These are phyloP conservation scores for Phocides pigmalion DNA, from an alignment of 1,140 invertebrate genomes.

Conservation along the genomic window DNA sequence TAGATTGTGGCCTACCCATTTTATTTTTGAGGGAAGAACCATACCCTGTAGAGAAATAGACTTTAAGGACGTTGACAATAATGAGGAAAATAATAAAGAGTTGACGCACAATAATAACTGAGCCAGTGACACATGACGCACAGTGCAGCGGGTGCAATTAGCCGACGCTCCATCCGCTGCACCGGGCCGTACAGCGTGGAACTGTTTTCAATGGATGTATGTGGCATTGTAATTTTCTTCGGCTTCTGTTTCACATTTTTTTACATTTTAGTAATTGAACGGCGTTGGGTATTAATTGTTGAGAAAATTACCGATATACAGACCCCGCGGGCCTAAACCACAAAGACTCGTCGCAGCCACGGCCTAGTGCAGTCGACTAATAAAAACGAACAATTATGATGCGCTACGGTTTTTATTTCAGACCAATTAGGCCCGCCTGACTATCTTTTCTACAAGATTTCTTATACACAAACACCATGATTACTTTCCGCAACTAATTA, in stretches of 20 bases:
- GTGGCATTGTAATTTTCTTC: slow-evolving; percentile 56
- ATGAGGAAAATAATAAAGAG: slow-evolving; percentile 23
- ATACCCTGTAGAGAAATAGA: no score
- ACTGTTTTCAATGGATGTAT: slow-evolving; percentile 53
- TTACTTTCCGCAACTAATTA: slow-evolving; percentile 42
- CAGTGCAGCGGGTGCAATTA: slow-evolving; percentile 51
- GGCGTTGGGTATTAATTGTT: slow-evolving; percentile 67
- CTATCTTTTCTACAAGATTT: slow-evolving; percentile 54
- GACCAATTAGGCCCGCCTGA: slow-evolving; percentile 52
- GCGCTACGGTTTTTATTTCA: slow-evolving; percentile 53
- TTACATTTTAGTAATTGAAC: slow-evolving; percentile 68
- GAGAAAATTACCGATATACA: slow-evolving; percentile 66
- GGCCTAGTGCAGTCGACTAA: slow-evolving; percentile 47
- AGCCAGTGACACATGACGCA: slow-evolving; percentile 55
- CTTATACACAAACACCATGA: slow-evolving; percentile 46
- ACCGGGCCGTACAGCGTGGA: slow-evolving; percentile 42
- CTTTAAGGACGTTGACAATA: no score
- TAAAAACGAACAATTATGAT: slow-evolving; percentile 71
- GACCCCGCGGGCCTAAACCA: slow-evolving; percentile 61
- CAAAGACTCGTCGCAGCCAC: slow-evolving; percentile 50
- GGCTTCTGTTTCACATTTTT: slow-evolving; percentile 66
- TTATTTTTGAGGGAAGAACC: no score
- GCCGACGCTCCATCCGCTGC: slow-evolving; percentile 51
- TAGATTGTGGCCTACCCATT: no score
- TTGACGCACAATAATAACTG: slow-evolving; percentile 20